Evolutionary conservation across 2,888 invertebrate species (phyloP), one percentile per base, ranked within the genome.

Genomic region (Malthinus flaveolus): DNA sequence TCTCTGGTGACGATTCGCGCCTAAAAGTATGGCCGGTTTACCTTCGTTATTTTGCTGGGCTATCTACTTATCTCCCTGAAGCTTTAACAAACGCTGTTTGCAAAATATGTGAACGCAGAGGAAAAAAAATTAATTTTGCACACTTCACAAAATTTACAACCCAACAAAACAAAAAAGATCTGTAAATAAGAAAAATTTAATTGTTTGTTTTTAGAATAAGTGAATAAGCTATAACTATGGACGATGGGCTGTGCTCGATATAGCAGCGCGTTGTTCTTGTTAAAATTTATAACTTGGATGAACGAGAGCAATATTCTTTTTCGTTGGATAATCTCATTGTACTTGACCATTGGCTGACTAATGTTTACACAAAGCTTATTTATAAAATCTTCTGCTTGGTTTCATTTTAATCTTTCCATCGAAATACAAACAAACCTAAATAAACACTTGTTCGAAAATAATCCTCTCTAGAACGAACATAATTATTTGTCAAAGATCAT

Each of bases 351-450:
- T 70, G 71, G 71, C 68, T 69, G 70, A 68, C 66, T 68, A 66
- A 66, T 68, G 68, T 68, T 68, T 69, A 62, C 63, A 56, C 66
- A 62, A 63, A 63, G 64, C 66, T 69, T 67, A 68, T 76, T 75
- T 75, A 75, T 71, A 69, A 72, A 73, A 72, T 75, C 72, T 76
- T 76, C 74, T 74, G 78, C 75, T 75, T 74, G 73, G 77, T 73
- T 76, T 76, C 75, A 74, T 76, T 78, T 77, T 78, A 78, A 78
- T 78, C 78, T 78, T 76, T 77, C 74, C 72, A 73, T 73, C 73
- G 69, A 67, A 68, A 68, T 63, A 67, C 72, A 76, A 76, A 76
- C 71, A 75, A 69, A 67, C 77, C 77, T 77, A 77, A 77, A 75
- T 73, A 77, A 77, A 77, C 76, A 77, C 77, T 76, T 72, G 72